Conservation (phyloP, 1,140 invertebrate genomes). For the Eupristina koningsbergeri region DNA sequence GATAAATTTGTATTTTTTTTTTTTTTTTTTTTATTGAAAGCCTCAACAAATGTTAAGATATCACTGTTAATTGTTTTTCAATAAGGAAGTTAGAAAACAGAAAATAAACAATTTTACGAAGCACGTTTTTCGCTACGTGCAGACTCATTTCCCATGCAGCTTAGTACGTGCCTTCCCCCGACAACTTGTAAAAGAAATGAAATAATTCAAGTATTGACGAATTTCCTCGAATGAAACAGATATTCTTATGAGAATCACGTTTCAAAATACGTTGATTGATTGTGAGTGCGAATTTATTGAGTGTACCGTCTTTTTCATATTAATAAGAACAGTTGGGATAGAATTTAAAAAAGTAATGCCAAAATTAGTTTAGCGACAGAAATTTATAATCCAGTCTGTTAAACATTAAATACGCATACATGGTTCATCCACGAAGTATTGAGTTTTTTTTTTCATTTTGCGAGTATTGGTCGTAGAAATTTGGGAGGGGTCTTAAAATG, state of each 20-base stretch:
- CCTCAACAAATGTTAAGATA: neutral
- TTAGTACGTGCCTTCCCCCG: slow-evolving; percentile 37
- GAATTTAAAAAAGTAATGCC: slow-evolving; percentile 19
- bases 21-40: neutral
- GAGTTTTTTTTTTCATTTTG: too few relatives aligned
- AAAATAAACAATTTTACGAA: slow-evolving; percentile 39
- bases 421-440: too few relatives aligned
- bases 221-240: slow-evolving; percentile 21
- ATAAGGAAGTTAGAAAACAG: slow-evolving; percentile 2
- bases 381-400: neutral
- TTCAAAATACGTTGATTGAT: slow-evolving; percentile 36
- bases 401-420: neutral
- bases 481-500: too few relatives aligned
- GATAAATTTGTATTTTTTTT: neutral
- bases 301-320: slow-evolving; percentile 37
- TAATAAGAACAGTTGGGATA: slow-evolving; percentile 2
- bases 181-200: slow-evolving; percentile 13
- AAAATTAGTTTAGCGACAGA: too few relatives aligned
- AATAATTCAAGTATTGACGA: slow-evolving; percentile 46
- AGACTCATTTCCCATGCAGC: slow-evolving; percentile 39
- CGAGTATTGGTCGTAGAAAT: too few relatives aligned
- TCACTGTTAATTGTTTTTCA: neutral
- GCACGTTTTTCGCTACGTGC: slow-evolving; percentile 45
- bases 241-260: slow-evolving; percentile 55
- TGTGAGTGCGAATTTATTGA: slow-evolving; percentile 46